Percentiles rank a stretch among this genome's conserved stretches.
Conservation (phyloP, 2,888 invertebrate genomes). For the Minunthozetes semirufus region DNA sequence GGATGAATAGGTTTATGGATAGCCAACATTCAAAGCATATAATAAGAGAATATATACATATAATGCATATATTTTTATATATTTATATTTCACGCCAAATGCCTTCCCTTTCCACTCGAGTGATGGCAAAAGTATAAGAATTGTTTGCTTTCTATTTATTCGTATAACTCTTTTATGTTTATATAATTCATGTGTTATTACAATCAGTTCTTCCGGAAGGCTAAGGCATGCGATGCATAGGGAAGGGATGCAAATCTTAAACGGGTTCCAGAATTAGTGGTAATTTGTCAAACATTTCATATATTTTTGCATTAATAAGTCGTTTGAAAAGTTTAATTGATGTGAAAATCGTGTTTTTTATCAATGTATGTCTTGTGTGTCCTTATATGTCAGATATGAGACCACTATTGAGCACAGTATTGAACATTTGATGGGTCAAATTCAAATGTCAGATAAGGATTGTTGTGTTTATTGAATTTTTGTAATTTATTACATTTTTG, state of each 20-base stretch:
- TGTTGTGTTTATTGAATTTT: too few relatives aligned
- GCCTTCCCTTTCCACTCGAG: background rate
- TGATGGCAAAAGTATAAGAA: background rate
- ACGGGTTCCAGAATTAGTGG: too few relatives aligned
- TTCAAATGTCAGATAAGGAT: too few relatives aligned
- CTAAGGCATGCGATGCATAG: background rate
- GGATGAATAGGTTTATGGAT: background rate
- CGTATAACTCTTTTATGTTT: background rate
- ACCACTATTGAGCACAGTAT: too few relatives aligned
- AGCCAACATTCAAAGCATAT: background rate
- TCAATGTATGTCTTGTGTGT: background rate
- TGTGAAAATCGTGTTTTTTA: background rate
- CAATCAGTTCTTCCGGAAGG: background rate
- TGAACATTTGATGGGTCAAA: too few relatives aligned
- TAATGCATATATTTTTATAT: background rate
- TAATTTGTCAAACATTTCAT: too few relatives aligned
- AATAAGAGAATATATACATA: background rate
- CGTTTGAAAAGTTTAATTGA: background rate
- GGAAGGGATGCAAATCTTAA: too few relatives aligned
- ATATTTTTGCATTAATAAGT: too few relatives aligned
- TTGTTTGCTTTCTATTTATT: background rate
- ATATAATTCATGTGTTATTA: background rate
- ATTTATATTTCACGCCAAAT: conserved; percentile 2
- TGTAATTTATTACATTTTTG: too few relatives aligned
- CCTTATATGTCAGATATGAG: background rate